Evolutionary conservation across 1,140 invertebrate species (phyloP), one percentile per base, ranked within the genome.

Genomic region (Asobara japonica): DNA sequence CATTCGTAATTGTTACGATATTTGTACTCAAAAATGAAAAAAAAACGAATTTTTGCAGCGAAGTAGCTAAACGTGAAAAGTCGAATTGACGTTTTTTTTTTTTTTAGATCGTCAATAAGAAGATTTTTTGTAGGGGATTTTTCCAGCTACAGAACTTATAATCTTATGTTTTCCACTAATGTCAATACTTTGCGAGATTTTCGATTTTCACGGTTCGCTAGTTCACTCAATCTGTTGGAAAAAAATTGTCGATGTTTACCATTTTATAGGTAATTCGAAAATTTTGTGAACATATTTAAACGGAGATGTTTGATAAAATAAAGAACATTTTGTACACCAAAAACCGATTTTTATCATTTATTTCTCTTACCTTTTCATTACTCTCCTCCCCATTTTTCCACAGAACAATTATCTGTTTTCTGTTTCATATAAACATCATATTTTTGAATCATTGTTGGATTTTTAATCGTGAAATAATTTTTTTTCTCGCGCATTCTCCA

Each of bases 301-400:
- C 60, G 27, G 51, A 56, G 10, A 56, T 56, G 51, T 74, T 77
- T 68, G 31, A 62, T 30, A 73, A 80, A 78, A 77, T 56, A 80
- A 56, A 66, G 11, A 60, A 62, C 73, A 64, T 80, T 82, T 82
- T 82, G 74, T 82, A 82, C 74, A 80, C 69, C 70, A 76, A 64
- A 69, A 61, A 71, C 20, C 3, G 41, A 69, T 30, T 76, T 68
- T 22, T 73, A 74, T 74, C 68, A 56, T 67, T 48, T 33, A 29
- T 67, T 67, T 16, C 20, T 62, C 25, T n/a, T 30, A 13, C 51
- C 48, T 69, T 31, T 56, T 69, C 25, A 61, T 74, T 13, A 0
- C 73, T n/a, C n/a, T n/a, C n/a, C n/a, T n/a, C n/a, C n/a, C n/a
- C n/a, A n/a, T n/a, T n/a, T n/a, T n/a, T n/a, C n/a, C n/a, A n/a